A percentile compares a stretch with the other conserved stretches of the same genome.
Conservation (phyloP, 2,888 invertebrate species). For the Bellardia bayeri region DNA sequence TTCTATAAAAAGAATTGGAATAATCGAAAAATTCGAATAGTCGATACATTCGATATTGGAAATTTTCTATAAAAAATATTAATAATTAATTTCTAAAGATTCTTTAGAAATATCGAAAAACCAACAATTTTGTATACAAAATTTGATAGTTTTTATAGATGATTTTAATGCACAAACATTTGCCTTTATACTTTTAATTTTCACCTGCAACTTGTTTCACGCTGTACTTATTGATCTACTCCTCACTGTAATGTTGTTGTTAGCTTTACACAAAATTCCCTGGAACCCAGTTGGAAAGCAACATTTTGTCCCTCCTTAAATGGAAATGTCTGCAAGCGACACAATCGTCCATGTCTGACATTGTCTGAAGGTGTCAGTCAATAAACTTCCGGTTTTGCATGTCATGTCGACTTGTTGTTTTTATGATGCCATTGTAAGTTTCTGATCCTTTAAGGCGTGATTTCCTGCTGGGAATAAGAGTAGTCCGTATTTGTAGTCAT, state of each 20-base stretch:
- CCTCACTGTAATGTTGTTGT: neutral
- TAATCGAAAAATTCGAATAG: too few species aligned
- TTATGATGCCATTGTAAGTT: neutral
- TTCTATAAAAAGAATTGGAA: too few species aligned
- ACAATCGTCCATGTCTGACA: slow-evolving; percentile 30
- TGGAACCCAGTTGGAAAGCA: slow-evolving; percentile 4
- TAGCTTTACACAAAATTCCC: slow-evolving; percentile 4
- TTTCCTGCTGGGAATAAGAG: slow-evolving; percentile 58
- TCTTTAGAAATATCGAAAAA: too few species aligned
- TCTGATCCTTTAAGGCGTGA: slow-evolving; percentile 51
- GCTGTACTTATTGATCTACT: too few species aligned
- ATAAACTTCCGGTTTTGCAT: slow-evolving; percentile 56
- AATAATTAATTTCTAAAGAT: too few species aligned
- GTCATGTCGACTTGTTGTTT: slow-evolving; percentile 13
- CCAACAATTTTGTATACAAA: too few species aligned
- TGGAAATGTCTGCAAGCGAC: slow-evolving; percentile 25
- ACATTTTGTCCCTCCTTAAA: neutral
- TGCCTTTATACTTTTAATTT: too few species aligned
- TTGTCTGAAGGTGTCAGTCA: slow-evolving; percentile 27
- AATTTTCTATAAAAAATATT: too few species aligned
- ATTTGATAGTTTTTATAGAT: too few species aligned
- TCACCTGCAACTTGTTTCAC: too few species aligned
- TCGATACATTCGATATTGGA: too few species aligned
- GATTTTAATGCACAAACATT: too few species aligned
- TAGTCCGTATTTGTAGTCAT: neutral